Evolutionary conservation across 2,888 invertebrate genomes (phyloP), one percentile per base, ranked within the genome.

Genomic region (Tenthredo amoena): DNA sequence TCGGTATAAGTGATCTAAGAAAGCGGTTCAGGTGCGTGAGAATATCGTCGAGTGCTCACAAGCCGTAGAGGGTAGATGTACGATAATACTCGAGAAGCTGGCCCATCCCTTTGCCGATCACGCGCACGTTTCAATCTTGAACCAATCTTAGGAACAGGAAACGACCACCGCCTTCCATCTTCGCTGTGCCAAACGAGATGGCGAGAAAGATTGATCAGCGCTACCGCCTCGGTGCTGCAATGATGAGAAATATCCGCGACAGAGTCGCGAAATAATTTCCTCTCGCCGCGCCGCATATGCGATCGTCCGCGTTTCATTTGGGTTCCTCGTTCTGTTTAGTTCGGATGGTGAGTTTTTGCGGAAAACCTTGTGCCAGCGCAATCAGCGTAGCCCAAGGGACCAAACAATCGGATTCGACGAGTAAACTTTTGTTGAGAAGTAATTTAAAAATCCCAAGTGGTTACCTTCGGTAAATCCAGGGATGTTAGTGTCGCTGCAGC

Each of bases 51-150:
- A 74, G 74, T 74, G 43, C 21, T 74, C 40, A 43, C n/a, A 74
- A 43, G 74, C 74, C 43, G 43, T 26, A 43, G n/a, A 43, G 43
- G 40, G 74, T 74, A 74, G 74, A 43, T 21, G 74, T 74, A 43
- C 74, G 21, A 43, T 74, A 74, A 43, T 43, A 74, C 74, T 40
- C 21, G 10, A 74, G 43, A 15, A 43, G 74, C 43, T 74, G 43
- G 43, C 74, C 74, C 74, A 74, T 68, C 74, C 40, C 74, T n/a
- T n/a, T 74, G 74, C 74, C 74, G 43, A 74, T 74, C 40, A 74
- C 74, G 74, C 43, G 74, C 74, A 43, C 74, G 74, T 74, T 74
- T 74, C 74, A 74, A 74, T 74, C 74, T 74, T 74, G 74, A 74
- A 74, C 74, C 74, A 74, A 74, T 74, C 74, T 43, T 74, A 43